Base-by-base conservation (phyloP, 2,888 invertebrate species). In the Pasiphila rectangulata region DNA sequence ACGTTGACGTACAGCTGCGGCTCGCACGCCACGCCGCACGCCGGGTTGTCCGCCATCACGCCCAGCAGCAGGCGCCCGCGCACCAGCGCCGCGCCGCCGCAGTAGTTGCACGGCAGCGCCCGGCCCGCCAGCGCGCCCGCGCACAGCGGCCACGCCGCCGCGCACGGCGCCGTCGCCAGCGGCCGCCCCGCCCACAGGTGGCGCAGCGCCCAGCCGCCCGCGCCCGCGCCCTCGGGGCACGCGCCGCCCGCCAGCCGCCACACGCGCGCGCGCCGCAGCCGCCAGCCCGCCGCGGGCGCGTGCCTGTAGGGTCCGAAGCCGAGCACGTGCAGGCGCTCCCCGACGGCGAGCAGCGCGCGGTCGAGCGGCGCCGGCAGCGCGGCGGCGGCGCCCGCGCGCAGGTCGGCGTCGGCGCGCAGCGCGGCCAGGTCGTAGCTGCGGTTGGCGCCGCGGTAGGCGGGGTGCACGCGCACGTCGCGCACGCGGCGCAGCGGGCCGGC, bases 251-350 rank as follows among this genome's bases (percentile, higher is more conserved):
- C 62, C 2, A 66, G 27, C 36, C 43, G 29, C 59, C 54, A 54
- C 57, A 63, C 61, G 52, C 19, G 24, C 49, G 61, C 66, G 37
- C 30, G 51, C 39, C 67, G 68, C 41, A 75, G 61, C 1, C 64
- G 37, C n/a, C 67, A 68, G 13, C 56, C 55, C 7, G 3, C n/a
- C 0, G 49, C 27, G 13, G 64, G 36, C 3, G 4, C 15, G 19
- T 50, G 82, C 85, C 85, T 77, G 52, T 71, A 79, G 5, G 64
- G 65, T 5, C 79, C 81, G 46, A 72, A 84, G 29, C 82, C 84
- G 1, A 83, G 65, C 7, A 83, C 46, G 4, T 59, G 57, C 41
- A 83, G 61, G 34, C 65, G 63, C 58, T 85, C 78, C 1, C 84
- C 85, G 1, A 78, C 52, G 1, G 80, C 72, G n/a, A 75, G 44